phyloP scores from a whole-genome alignment of 2,888 invertebrate species.

The Chrysotoxum bicinctum region DNA sequence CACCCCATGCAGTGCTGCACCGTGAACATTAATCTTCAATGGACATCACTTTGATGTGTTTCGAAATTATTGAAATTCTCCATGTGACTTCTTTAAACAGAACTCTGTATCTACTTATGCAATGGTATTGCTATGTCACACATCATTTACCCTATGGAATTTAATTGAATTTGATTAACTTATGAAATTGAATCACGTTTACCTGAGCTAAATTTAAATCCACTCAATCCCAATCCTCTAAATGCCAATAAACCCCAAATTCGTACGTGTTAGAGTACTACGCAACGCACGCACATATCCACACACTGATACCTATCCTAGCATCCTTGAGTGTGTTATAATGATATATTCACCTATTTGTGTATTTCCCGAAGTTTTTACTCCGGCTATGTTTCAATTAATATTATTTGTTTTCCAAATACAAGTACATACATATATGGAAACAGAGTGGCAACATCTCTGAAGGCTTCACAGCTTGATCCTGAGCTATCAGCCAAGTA shows the following conservation, averaged over 20 bases:
- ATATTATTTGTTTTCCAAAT: conserved; percentile 69
- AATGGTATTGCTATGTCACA: conserved; percentile 28
- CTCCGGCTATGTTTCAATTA: conserved; percentile 69
- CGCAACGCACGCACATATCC: neutral
- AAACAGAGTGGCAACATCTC: conserved; percentile 44
- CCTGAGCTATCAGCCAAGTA: conserved; percentile 60
- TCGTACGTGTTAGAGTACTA: conserved; percentile 13
- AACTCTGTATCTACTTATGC: neutral
- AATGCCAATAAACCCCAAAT: conserved; percentile 27
- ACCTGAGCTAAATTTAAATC: conserved; percentile 64
- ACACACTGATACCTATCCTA: neutral
- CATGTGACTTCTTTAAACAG: neutral
- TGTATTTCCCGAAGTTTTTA: conserved; percentile 42
- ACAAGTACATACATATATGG: conserved; percentile 9
- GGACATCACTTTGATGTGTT: neutral
- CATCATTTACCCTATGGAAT: conserved; percentile 65
- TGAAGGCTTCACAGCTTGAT: conserved; percentile 30
- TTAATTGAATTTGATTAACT: conserved; percentile 73
- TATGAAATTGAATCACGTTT: conserved; percentile 72
- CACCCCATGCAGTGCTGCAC: neutral
- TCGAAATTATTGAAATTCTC: neutral
- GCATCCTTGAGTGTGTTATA: neutral
- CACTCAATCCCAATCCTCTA: conserved; percentile 60
- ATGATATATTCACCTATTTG: neutral
- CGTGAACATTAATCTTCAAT: neutral